Conservation (phyloP, 2,113 vertebrate genomes). For the Poeciliopsis prolifica region DNA sequence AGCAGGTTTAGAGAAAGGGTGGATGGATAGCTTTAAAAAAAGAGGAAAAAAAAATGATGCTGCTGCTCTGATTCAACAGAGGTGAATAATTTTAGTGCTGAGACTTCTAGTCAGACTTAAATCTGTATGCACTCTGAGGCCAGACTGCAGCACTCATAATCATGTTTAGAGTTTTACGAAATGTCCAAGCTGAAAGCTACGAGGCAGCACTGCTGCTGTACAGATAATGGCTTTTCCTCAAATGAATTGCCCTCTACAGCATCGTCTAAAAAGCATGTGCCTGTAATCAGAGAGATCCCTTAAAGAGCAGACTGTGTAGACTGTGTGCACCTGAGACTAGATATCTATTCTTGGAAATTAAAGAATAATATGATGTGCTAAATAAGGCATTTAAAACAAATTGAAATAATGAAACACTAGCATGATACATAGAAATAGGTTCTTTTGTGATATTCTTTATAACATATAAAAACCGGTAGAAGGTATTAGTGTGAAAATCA, state of each 20-base stretch:
- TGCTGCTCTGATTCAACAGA: slow-evolving; percentile 19
- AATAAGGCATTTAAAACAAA: slow-evolving; percentile 7
- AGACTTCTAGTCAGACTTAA: slow-evolving; percentile 23
- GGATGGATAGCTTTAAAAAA: no score
- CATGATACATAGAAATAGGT: no score
- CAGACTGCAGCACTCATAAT: slow-evolving; percentile 18
- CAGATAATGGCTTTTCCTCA: slow-evolving; percentile 32
- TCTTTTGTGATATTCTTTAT: no score
- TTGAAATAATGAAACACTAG: not conserved
- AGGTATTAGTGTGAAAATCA: no score
- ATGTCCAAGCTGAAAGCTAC: slow-evolving; percentile 38
- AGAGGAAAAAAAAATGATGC: not conserved
- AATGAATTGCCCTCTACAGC: slow-evolving; percentile 27
- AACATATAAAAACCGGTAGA: no score
- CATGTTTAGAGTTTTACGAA: slow-evolving; percentile 28
- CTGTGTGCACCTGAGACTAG: slow-evolving; percentile 21
- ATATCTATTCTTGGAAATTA: slow-evolving; percentile 26
- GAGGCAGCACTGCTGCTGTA: slow-evolving; percentile 13
- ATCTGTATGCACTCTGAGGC: slow-evolving; percentile 34
- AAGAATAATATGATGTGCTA: slow-evolving; percentile 12
- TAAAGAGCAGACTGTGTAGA: slow-evolving; percentile 11
- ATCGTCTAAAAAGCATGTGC: slow-evolving; percentile 18
- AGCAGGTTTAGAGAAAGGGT: slow-evolving; percentile 1
- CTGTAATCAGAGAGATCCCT: slow-evolving; percentile 18
- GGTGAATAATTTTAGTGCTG: slow-evolving; percentile 23